Percentiles rank a stretch among this genome's conserved stretches.
Conservation (phyloP, 1,140 invertebrate genomes). For the Zaprionus inermis region DNA sequence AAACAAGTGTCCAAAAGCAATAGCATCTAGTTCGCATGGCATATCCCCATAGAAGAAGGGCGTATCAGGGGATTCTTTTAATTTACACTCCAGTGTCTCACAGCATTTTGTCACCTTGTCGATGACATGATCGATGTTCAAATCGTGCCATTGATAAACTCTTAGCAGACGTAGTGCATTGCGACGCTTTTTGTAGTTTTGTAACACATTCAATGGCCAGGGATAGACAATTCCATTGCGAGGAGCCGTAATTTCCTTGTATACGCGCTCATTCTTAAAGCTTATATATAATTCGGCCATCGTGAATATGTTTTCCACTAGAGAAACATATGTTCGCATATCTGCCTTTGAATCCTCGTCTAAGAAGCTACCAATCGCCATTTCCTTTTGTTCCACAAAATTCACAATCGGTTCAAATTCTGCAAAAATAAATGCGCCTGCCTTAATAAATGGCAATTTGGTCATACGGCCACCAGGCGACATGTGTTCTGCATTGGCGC, state of each 20-base stretch:
- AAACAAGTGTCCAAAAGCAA: conserved; percentile 98
- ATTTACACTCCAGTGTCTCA: conserved; percentile 91
- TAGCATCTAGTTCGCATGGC: conserved; percentile 96
- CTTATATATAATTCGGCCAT: conserved; percentile 95
- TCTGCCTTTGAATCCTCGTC: conserved; percentile 93
- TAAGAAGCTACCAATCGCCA: conserved; percentile 89
- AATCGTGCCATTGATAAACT: conserved; percentile 91
- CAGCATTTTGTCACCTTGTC: conserved; percentile 90
- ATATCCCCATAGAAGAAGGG: conserved; percentile 92
- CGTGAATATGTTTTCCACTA: conserved; percentile 93
- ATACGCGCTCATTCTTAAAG: conserved; percentile 93
- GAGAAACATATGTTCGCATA: conserved; percentile 95
- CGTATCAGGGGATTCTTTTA: conserved; percentile 87
- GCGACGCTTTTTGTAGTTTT: conserved; percentile 92
- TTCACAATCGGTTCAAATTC: conserved; percentile 96
- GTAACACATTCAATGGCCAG: conserved; percentile 94
- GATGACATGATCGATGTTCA: conserved; percentile 92
- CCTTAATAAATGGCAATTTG: conserved; percentile 92
- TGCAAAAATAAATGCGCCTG: conserved; percentile 93
- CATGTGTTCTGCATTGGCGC: conserved; percentile 97
- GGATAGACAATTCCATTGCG: conserved; percentile 95
- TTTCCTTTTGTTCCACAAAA: conserved; percentile 94
- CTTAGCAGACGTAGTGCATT: conserved; percentile 90
- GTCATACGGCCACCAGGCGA: conserved; percentile 94
- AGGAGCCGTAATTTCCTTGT: conserved; percentile 91